These are phyloP conservation scores for Smutsia gigantea DNA, from an alignment of 2,797 vertebrate genomes.

Conservation along the genomic window DNA sequence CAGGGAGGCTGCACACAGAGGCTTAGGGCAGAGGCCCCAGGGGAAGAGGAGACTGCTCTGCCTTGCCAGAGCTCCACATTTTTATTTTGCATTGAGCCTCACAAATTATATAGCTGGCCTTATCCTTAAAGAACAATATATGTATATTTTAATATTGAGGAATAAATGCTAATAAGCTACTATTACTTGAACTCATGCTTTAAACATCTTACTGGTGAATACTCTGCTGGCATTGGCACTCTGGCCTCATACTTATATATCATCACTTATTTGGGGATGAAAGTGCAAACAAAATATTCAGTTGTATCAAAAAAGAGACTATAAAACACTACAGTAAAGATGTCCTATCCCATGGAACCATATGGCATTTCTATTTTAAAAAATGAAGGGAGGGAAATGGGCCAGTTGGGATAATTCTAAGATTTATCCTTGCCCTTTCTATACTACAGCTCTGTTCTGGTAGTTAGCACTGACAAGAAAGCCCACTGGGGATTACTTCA, in stretches of 20 bases:
- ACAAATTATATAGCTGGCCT: not conserved
- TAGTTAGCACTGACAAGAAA: conserved; percentile 29
- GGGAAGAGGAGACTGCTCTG: not conserved
- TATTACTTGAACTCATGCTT: conserved; percentile 34
- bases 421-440: conserved; percentile 37
- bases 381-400: not conserved
- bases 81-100: not conserved
- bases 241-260: not conserved
- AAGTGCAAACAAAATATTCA: conserved; percentile 47
- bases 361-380: conserved; percentile 62
- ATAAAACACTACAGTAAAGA: conserved; percentile 28
- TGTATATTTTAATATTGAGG: not conserved
- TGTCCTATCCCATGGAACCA: conserved; percentile 53
- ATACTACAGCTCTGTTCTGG: conserved; percentile 16
- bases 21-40: not conserved
- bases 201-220: conserved; percentile 39
- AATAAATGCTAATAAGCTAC: conserved; percentile 32
- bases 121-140: conserved; percentile 23
- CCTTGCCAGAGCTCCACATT: not conserved
- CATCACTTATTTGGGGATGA: conserved; percentile 54
- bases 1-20: not conserved
- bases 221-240: conserved; percentile 47
- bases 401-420: conserved; percentile 23
- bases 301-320: conserved; percentile 33
- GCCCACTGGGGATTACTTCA: conserved; percentile 56